Percentiles rank a stretch among this genome's conserved stretches.
phyloP scores from a whole-genome alignment of 2,888 invertebrate genomes.

The Bugula neritina region DNA sequence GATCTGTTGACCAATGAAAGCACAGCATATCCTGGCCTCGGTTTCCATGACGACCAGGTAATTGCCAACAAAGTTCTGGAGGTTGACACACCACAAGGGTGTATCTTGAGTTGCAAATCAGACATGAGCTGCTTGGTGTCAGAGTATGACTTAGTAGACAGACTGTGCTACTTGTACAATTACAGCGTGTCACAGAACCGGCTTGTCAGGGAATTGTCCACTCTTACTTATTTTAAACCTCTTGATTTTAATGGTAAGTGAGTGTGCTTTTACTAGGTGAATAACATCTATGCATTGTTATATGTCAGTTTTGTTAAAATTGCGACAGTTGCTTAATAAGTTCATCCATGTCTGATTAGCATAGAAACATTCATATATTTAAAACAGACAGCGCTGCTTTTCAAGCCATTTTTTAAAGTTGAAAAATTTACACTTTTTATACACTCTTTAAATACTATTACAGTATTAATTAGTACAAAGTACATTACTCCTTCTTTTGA shows the following conservation, averaged over 20 bases:
- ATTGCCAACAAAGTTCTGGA: not conserved
- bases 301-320: no score
- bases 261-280: no score
- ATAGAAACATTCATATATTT: not conserved
- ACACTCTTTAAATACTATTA: no score
- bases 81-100: not conserved
- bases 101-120: not conserved
- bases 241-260: no score
- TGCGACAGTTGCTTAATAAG: no score
- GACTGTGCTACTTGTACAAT: not conserved
- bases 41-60: not conserved
- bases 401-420: no score
- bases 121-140: not conserved
- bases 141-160: not conserved
- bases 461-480: no score
- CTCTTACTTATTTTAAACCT: not conserved
- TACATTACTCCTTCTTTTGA: no score
- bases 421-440: no score
- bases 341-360: no score
- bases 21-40: not conserved
- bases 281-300: no score
- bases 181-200: not conserved
- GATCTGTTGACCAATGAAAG: not conserved
- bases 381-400: not conserved
- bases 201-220: not conserved